These are phyloP conservation scores for Nestor notabilis DNA, from an alignment of 2,113 vertebrate species.

Conservation along the genomic window DNA sequence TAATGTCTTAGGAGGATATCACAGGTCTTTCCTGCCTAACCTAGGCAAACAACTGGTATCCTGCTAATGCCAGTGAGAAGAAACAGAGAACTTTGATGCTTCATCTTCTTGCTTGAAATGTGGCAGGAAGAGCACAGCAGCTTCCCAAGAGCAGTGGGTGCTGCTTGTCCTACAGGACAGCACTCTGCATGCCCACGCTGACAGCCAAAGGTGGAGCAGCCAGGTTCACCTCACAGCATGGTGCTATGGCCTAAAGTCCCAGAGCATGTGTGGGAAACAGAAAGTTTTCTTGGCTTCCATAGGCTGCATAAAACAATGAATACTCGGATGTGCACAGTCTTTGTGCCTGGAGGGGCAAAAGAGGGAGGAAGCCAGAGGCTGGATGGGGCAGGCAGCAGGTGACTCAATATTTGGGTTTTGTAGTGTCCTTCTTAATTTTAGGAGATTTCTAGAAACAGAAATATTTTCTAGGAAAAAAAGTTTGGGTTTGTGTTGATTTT, in stretches of 20 bases:
- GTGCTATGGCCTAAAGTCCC: neutral
- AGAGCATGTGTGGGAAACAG: neutral
- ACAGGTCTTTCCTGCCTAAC: neutral
- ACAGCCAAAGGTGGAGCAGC: neutral
- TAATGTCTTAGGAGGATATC: neutral
- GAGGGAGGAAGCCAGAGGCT: neutral
- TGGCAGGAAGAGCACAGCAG: neutral
- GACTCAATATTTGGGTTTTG: neutral
- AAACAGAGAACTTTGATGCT: neutral
- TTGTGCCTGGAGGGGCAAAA: neutral
- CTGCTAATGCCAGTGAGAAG: neutral
- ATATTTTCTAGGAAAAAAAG: neutral
- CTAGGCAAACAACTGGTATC: neutral
- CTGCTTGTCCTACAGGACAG: neutral
- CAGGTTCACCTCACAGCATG: neutral
- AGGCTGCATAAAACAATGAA: neutral
- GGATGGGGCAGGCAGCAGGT: neutral
- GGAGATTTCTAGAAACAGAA: neutral
- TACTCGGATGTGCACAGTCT: neutral
- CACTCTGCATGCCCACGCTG: fast-evolving
- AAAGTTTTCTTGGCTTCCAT: neutral
- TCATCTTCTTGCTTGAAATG: neutral
- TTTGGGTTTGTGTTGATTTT: neutral
- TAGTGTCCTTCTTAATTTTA: neutral
- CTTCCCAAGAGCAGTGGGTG: neutral